phyloP scores from a whole-genome alignment of 2,113 vertebrate species.

The Oncorhynchus tshawytscha region DNA sequence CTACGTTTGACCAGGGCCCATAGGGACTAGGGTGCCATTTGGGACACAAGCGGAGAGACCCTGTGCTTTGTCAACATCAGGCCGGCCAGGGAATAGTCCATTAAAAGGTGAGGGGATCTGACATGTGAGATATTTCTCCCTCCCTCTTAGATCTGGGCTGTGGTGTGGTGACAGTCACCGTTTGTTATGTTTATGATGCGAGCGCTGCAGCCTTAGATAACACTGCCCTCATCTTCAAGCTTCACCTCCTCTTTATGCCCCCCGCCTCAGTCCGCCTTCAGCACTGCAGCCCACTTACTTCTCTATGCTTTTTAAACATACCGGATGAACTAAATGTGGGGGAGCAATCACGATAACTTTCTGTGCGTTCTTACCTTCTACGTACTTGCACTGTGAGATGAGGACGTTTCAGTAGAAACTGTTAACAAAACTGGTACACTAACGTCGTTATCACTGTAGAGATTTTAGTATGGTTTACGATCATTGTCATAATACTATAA shows the following conservation, averaged over 20 bases:
- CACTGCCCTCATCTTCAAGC: constrained; percentile 73
- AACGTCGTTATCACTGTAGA: too few species aligned
- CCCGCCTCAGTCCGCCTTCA: constrained; percentile 32
- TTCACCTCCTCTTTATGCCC: constrained; percentile 69
- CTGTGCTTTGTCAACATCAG: constrained; percentile 71
- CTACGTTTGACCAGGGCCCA: too few species aligned
- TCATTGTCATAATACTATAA: too few species aligned
- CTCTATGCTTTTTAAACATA: constrained; percentile 63
- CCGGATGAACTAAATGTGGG: constrained; percentile 46
- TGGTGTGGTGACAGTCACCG: constrained; percentile 67
- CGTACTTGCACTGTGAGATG: too few species aligned
- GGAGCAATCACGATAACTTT: too few species aligned
- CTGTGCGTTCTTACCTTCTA: too few species aligned
- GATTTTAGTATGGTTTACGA: too few species aligned
- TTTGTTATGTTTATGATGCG: constrained; percentile 78
- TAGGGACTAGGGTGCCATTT: too few species aligned
- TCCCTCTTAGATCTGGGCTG: constrained; percentile 65
- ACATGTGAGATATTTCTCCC: constrained; percentile 73
- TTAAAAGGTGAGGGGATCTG: constrained; percentile 75
- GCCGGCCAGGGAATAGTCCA: constrained; percentile 71
- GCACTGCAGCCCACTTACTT: constrained; percentile 50
- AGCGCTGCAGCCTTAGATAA: constrained; percentile 74
- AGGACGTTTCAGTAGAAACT: too few species aligned
- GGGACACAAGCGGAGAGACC: constrained; percentile 12
- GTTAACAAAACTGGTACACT: too few species aligned